phyloP scores from a whole-genome alignment of 2,888 invertebrate species.

The Chalcosyrphus nemorum region DNA sequence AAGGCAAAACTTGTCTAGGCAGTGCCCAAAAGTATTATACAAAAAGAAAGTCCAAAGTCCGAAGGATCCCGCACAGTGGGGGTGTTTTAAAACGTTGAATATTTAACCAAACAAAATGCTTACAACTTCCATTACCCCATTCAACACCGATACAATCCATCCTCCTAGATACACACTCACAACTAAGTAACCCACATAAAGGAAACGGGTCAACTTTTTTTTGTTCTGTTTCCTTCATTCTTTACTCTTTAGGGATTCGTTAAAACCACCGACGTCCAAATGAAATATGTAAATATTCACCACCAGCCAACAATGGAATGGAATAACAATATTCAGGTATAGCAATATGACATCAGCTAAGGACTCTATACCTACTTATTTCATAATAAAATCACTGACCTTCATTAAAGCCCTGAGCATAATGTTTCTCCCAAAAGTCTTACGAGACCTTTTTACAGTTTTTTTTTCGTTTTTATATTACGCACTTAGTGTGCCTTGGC shows the following conservation, averaged over 20 bases:
- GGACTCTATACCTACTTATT: neutral
- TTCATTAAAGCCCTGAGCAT: constrained; percentile 16
- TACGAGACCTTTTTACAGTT: neutral
- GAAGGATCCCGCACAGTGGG: neutral
- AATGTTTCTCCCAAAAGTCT: neutral
- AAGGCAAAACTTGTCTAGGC: neutral
- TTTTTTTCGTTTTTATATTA: neutral
- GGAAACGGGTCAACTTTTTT: constrained; percentile 1
- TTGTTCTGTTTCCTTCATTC: no score
- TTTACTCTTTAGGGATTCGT: neutral
- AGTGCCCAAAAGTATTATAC: neutral
- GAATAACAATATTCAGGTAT: neutral
- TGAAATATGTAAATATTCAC: constrained; percentile 24
- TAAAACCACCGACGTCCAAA: constrained; percentile 2
- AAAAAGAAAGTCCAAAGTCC: neutral
- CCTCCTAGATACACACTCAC: neutral
- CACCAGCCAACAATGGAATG: neutral
- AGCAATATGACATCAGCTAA: neutral
- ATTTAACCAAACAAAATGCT: neutral
- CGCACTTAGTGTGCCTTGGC: constrained; percentile 28
- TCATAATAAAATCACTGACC: neutral
- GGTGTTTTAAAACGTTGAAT: neutral
- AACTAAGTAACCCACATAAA: neutral
- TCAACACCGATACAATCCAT: neutral
- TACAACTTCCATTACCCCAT: neutral